Base-by-base conservation (phyloP, 2,888 invertebrate species). In the Campoletis raptor region DNA sequence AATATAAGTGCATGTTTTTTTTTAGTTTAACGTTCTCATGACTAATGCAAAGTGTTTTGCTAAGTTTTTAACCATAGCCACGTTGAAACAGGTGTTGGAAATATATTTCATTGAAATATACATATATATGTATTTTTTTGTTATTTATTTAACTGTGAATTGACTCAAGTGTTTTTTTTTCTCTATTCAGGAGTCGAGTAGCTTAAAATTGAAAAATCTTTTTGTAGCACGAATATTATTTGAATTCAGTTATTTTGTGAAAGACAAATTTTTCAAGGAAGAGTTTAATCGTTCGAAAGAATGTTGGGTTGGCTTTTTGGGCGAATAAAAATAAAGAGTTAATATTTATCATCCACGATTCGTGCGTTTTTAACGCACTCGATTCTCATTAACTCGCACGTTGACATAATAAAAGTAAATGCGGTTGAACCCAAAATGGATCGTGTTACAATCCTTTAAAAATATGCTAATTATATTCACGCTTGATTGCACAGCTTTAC, bases 401-500 rank as follows among this genome's bases (percentile, higher is more conserved):
- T 48, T 48, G 42, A 45, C 45, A 48, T 15, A 54, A 72, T 54
- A 42, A 72, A 52, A 54, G 21, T 24, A 21, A 36, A 12, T n/a
- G 21, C 12, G 30, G 8, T 7, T 36, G 4, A 76, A 9, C n/a
- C n/a, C 2, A 40, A 61, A 36, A 57, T 37, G 42, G 42, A 15
- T 74, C 80, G 36, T 37, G 48, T 37, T 37, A 37, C 37, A 52
- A 30, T 64, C 30, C 70, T 70, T 37, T 30, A 36, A 70, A 77
- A 73, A 66, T 21, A 42, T 85, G 48, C 30, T 57, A 80, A 84
- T 76, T 74, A 76, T 70, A 61, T 70, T 45, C 36, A 72, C 61
- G 81, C 76, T 77, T 45, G 64, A 54, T 15, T n/a, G 76, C 9
- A n/a, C 52, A 21, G 76, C 36, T 72, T 85, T 81, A 81, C 85